These are phyloP conservation scores for Chondrilla cf. caribensis DNA, from an alignment of 37 sponge, comb jelly and placozoan genomes.

Conservation along the genomic window DNA sequence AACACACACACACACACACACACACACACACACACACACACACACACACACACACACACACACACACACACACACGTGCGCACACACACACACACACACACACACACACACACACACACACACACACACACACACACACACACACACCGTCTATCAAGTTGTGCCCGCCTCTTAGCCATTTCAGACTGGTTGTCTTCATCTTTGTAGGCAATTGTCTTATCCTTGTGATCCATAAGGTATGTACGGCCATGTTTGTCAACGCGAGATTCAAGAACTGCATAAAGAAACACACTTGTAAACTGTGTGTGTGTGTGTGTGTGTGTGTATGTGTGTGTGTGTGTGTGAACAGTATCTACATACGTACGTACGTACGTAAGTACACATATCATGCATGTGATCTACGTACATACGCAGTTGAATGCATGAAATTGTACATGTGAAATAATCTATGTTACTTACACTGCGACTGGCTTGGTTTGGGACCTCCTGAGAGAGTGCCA, in stretches of 20 bases:
- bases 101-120: background rate
- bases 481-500: background rate
- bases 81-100: slow-evolving; percentile 22
- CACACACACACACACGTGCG: slow-evolving; percentile 32
- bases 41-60: slow-evolving; percentile 36
- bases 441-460: background rate
- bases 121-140: background rate
- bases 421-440: slow-evolving; percentile 7
- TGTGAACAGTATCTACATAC: background rate
- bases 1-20: slow-evolving; percentile 9
- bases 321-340: background rate
- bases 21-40: slow-evolving; percentile 32
- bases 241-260: slow-evolving; percentile 57
- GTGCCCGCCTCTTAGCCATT: slow-evolving; percentile 36
- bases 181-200: slow-evolving; percentile 19
- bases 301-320: too few relatives aligned
- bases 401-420: background rate
- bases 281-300: too few relatives aligned
- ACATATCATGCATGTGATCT: background rate
- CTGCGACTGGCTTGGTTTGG: too few relatives aligned
- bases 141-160: slow-evolving; percentile 59
- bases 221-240: slow-evolving; percentile 58
- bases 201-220: slow-evolving; percentile 40
- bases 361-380: slow-evolving; percentile 16
- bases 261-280: slow-evolving; percentile 19